phyloP scores from a whole-genome alignment of 2,797 vertebrate genomes.

The Anomalospiza imberbis region DNA sequence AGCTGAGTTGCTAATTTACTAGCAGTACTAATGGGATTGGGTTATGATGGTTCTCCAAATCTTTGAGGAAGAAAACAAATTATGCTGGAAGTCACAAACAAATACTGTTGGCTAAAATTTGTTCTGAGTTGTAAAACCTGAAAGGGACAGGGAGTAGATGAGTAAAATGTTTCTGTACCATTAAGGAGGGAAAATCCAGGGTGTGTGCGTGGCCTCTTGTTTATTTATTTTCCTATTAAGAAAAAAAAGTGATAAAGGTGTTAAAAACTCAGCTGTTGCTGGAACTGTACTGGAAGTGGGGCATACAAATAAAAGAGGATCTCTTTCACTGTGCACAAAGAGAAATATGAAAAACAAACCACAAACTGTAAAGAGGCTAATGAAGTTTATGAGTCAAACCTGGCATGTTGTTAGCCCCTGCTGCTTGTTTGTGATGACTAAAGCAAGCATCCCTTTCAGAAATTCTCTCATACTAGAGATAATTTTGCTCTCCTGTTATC shows the following conservation, averaged over 20 bases:
- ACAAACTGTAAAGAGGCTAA: neutral
- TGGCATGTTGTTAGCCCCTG: neutral
- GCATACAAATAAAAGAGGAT: neutral
- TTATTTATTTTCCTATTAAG: neutral
- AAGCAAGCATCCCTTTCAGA: neutral
- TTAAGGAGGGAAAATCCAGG: neutral
- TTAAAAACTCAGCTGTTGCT: neutral
- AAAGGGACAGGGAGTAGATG: neutral
- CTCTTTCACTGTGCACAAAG: neutral
- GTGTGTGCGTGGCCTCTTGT: neutral
- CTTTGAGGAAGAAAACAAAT: neutral
- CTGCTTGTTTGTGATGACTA: neutral
- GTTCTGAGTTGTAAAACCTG: neutral
- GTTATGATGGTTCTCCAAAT: neutral
- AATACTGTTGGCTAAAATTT: neutral
- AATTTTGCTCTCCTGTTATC: neutral
- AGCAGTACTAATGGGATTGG: neutral
- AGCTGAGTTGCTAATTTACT: neutral
- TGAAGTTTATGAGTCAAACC: neutral
- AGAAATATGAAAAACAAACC: constrained; percentile 4
- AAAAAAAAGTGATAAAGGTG: neutral
- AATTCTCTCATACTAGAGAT: neutral
- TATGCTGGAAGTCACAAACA: neutral
- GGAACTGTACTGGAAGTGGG: neutral
- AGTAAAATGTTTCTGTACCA: neutral